Percentiles rank a stretch among this genome's conserved stretches.
Conservation (phyloP, 2,888 invertebrate species). For the Drosophila parthenogenetica region DNA sequence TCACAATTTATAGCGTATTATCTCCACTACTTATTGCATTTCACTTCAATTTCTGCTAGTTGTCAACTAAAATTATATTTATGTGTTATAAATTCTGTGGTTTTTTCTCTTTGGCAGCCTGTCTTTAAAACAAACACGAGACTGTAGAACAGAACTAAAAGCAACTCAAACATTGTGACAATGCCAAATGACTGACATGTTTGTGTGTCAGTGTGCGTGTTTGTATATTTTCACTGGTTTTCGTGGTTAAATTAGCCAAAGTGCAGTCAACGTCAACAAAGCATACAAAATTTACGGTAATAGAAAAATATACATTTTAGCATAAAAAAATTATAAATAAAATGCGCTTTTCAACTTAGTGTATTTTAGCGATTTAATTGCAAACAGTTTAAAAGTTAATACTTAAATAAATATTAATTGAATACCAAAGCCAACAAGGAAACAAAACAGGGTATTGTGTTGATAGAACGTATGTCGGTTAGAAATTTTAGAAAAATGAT, state of each 20-base stretch:
- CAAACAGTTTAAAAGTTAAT: background rate
- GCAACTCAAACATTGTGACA: constrained; percentile 56
- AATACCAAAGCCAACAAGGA: too few species aligned
- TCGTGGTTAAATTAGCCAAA: constrained; percentile 75
- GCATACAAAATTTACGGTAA: constrained; percentile 49
- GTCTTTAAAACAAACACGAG: constrained; percentile 51
- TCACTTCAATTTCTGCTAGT: background rate
- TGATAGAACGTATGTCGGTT: too few species aligned
- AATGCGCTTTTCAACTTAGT: background rate
- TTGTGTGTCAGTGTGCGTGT: constrained; percentile 13
- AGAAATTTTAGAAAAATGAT: too few species aligned
- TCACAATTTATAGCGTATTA: constrained; percentile 13
- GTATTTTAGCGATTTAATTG: background rate
- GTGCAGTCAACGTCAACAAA: constrained; percentile 59
- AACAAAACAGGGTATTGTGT: too few species aligned
- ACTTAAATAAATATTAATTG: background rate
- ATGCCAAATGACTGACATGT: constrained; percentile 70
- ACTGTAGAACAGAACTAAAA: constrained; percentile 13
- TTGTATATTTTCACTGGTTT: constrained; percentile 41
- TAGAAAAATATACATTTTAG: constrained; percentile 66
- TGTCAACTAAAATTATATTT: constrained; percentile 52
- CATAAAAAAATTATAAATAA: constrained; percentile 10
- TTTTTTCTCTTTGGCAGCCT: constrained; percentile 43
- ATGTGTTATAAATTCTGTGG: constrained; percentile 70
- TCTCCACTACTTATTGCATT: background rate